These are phyloP conservation scores for Drosophila demipolita DNA, from an alignment of 2,888 invertebrate species.

Conservation along the genomic window DNA sequence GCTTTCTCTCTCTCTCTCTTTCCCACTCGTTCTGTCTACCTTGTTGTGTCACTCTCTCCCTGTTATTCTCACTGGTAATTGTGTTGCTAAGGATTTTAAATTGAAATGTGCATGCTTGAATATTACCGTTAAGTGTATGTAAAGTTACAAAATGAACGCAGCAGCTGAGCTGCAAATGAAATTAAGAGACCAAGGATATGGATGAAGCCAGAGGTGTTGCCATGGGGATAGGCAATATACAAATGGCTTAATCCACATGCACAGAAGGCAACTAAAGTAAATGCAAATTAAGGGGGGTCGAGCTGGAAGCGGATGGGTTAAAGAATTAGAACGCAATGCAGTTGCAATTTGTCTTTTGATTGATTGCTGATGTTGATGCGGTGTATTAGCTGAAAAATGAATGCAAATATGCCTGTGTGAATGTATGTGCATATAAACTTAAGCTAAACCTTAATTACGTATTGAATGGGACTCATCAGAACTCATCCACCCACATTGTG, in stretches of 20 bases:
- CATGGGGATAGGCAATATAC: conserved; percentile 33
- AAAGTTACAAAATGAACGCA: conserved; percentile 24
- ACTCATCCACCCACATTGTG: not conserved
- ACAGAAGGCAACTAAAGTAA: conserved; percentile 5
- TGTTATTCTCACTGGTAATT: not conserved
- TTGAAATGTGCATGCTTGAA: conserved; percentile 17
- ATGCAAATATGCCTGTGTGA: not conserved
- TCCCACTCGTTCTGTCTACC: not conserved
- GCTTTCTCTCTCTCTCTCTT: not conserved
- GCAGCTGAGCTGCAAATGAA: conserved; percentile 41
- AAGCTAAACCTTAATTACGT: not conserved
- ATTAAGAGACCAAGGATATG: conserved; percentile 32
- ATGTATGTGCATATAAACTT: not conserved
- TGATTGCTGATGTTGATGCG: conserved; percentile 26
- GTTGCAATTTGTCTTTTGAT: conserved; percentile 41
- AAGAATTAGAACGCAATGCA: conserved; percentile 32
- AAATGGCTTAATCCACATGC: conserved; percentile 31
- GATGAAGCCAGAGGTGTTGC: conserved; percentile 15
- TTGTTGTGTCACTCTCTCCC: too few relatives aligned
- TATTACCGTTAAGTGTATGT: conserved; percentile 22
- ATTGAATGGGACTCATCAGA: not conserved
- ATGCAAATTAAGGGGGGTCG: not conserved
- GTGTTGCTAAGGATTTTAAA: conserved; percentile 18
- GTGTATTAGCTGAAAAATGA: not conserved
- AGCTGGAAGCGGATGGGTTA: not conserved